Evolutionary conservation across 2,797 vertebrate species (phyloP).

Genomic region (Pseudomugil gertrudae): DNA sequence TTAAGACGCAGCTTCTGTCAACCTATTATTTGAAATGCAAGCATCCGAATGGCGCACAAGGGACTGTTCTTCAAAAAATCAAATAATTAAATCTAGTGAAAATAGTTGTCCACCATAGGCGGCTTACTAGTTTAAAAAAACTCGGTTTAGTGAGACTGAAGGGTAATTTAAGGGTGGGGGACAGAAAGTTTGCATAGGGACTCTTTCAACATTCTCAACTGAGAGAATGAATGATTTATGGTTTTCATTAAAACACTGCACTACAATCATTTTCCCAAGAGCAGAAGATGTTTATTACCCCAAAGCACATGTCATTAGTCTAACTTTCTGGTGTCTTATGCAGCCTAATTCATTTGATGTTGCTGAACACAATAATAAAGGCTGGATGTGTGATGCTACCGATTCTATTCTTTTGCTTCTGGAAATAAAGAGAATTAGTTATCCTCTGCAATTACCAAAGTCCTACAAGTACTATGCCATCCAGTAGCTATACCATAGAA

Average conservation of each 20-base stretch:
- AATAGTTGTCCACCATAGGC: conserved; percentile 17
- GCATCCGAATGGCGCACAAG: background rate
- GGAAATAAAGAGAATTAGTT: conserved; percentile 10
- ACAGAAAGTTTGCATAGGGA: conserved; percentile 23
- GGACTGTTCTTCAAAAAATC: conserved; percentile 19
- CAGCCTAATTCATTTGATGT: conserved; percentile 51
- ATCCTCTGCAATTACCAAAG: conserved; percentile 36
- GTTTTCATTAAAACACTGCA: conserved; percentile 67
- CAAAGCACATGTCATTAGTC: conserved; percentile 58
- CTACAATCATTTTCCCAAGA: conserved; percentile 39
- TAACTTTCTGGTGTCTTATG: conserved; percentile 51
- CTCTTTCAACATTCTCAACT: conserved; percentile 38
- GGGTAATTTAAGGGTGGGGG: conserved; percentile 32
- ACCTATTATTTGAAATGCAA: conserved; percentile 1
- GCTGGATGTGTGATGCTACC: conserved; percentile 19
- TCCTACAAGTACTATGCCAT: conserved; percentile 13
- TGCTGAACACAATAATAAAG: conserved; percentile 44
- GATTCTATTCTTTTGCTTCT: conserved; percentile 10
- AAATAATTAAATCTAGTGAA: conserved; percentile 34
- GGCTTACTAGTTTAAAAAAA: conserved; percentile 14
- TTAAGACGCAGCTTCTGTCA: background rate
- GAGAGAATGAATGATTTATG: conserved; percentile 69
- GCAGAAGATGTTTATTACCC: conserved; percentile 61
- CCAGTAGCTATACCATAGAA: conserved; percentile 7
- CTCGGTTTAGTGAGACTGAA: conserved; percentile 1